These are phyloP conservation scores for Alouatta palliata DNA, from an alignment of 2,113 vertebrate species.

Conservation along the genomic window DNA sequence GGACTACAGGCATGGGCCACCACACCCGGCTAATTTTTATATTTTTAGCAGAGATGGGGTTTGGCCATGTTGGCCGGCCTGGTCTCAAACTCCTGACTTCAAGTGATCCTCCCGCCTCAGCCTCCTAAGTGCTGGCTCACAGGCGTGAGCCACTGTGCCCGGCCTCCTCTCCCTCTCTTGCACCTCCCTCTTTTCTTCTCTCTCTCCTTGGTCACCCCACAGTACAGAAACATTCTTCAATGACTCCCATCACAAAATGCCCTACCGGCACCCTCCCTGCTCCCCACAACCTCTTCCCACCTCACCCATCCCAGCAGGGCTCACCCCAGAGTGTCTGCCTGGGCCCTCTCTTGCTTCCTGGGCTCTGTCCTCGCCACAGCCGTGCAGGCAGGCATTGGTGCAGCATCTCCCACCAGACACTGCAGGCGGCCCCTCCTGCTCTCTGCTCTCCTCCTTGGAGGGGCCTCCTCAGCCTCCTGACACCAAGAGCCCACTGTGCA, in stretches of 20 bases:
- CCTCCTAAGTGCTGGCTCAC: no score
- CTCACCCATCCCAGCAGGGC: neutral
- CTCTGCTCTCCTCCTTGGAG: neutral
- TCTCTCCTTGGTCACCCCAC: neutral
- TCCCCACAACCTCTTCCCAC: no score
- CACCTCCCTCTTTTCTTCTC: neutral
- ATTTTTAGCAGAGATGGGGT: no score
- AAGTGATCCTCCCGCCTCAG: no score
- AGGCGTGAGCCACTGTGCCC: no score
- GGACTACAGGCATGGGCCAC: no score
- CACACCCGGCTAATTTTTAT: no score
- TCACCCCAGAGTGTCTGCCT: no score
- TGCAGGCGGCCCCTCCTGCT: no score
- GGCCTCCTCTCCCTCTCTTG: neutral
- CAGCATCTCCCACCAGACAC: neutral
- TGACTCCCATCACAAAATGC: neutral
- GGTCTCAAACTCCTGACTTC: no score
- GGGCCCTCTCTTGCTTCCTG: neutral
- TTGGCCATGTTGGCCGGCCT: no score
- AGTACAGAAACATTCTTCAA: neutral
- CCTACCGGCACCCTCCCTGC: no score
- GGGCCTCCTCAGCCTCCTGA: neutral
- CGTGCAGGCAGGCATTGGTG: rapidly evolving
- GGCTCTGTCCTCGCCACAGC: neutral
- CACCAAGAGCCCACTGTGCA: neutral